Conservation (phyloP, 1,140 invertebrate species). For the Bombus breviceps region DNA sequence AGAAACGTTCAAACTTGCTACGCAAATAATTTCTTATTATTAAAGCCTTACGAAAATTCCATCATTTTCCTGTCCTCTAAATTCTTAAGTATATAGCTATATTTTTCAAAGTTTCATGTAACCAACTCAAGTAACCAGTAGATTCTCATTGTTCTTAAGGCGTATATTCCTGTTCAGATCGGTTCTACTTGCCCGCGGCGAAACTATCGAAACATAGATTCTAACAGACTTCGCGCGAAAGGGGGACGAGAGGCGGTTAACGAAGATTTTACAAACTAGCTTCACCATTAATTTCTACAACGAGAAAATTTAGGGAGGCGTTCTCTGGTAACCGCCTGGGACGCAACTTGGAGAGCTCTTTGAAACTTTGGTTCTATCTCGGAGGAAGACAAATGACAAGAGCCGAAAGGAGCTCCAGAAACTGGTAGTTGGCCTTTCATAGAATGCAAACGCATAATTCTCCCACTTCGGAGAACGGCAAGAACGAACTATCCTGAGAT, state of each 20-base stretch:
- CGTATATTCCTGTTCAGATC: neutral
- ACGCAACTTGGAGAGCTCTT: conserved; percentile 75
- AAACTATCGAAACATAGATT: conserved; percentile 61
- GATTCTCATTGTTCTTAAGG: neutral
- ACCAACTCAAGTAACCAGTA: no score
- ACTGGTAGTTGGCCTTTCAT: conserved; percentile 72
- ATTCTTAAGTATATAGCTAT: neutral
- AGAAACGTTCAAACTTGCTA: no score
- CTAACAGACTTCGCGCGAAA: conserved; percentile 7
- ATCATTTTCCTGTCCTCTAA: no score
- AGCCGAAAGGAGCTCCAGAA: conserved; percentile 62
- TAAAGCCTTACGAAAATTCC: no score
- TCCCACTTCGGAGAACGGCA: conserved; percentile 44
- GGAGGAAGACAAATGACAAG: conserved; percentile 79
- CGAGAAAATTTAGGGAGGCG: conserved; percentile 76
- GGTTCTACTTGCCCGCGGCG: conserved; percentile 27
- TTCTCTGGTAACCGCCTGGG: conserved; percentile 67
- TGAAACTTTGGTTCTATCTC: conserved; percentile 78
- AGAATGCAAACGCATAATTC: conserved; percentile 76
- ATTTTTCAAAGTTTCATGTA: neutral
- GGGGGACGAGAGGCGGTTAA: conserved; percentile 16
- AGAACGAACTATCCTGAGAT: conserved; percentile 60
- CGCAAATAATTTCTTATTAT: no score
- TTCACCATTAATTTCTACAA: conserved; percentile 73
- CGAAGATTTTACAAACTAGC: conserved; percentile 68